Evolutionary conservation across 2,888 invertebrate species (phyloP).

Genomic region (Amiota minor): DNA sequence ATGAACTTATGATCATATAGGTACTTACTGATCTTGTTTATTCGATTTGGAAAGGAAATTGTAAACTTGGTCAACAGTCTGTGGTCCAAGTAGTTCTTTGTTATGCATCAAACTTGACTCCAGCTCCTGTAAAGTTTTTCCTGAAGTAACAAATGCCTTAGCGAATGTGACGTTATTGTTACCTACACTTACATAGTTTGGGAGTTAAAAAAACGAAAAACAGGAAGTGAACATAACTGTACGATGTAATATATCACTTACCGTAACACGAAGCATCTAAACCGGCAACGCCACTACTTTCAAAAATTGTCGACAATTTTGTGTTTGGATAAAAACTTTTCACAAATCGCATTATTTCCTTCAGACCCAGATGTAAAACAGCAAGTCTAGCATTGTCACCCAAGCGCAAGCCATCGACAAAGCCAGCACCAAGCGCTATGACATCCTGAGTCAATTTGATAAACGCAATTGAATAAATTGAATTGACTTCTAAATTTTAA

Average conservation of each 20-base stretch:
- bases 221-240: neutral
- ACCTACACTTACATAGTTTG: slow-evolving; percentile 34
- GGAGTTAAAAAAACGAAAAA: neutral
- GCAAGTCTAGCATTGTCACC: slow-evolving; percentile 99
- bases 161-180: slow-evolving; percentile 57
- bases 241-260: slow-evolving; percentile 41
- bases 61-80: slow-evolving; percentile 95
- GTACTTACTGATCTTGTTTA: slow-evolving; percentile 84
- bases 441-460: slow-evolving; percentile 81
- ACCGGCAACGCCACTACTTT: slow-evolving; percentile 98
- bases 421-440: slow-evolving; percentile 96
- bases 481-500: slow-evolving; percentile 1
- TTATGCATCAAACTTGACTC: slow-evolving; percentile 96
- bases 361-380: slow-evolving; percentile 94
- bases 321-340: slow-evolving; percentile 91
- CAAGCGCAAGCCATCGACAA: slow-evolving; percentile 92
- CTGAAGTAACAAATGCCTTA: slow-evolving; percentile 89
- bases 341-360: slow-evolving; percentile 98
- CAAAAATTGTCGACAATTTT: slow-evolving; percentile 93
- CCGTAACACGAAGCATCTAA: slow-evolving; percentile 98
- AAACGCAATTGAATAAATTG: neutral
- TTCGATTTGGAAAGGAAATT: slow-evolving; percentile 88
- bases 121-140: slow-evolving; percentile 89
- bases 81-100: slow-evolving; percentile 96
- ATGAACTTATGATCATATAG: neutral